Percentiles rank a stretch among this genome's conserved stretches.
Evolutionary conservation across 2,113 vertebrate genomes (phyloP).

Genomic region (Chrysochloris asiatica): DNA sequence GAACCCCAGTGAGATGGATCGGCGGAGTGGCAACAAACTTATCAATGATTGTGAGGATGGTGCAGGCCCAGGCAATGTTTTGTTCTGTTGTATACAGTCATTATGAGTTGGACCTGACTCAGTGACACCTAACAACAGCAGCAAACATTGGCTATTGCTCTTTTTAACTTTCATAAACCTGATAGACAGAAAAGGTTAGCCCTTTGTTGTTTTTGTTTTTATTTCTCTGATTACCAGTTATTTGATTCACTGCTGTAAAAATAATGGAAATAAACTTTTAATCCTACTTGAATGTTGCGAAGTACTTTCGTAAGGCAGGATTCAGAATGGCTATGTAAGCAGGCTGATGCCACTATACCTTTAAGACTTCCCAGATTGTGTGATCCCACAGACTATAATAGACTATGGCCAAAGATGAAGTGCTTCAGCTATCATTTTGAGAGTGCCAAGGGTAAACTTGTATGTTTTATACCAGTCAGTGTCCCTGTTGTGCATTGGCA

Average conservation of each 20-base stretch:
- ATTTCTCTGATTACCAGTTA: conserved; percentile 14
- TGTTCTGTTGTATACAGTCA: too few relatives aligned
- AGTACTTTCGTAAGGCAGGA: background rate
- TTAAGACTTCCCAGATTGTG: background rate
- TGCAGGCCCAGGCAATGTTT: too few relatives aligned
- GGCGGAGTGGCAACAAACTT: too few relatives aligned
- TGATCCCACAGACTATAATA: too few relatives aligned
- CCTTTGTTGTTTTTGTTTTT: background rate
- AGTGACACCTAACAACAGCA: too few relatives aligned
- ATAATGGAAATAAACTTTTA: background rate
- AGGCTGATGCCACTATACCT: background rate
- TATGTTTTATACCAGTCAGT: background rate
- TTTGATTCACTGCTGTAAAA: background rate
- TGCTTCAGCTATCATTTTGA: background rate
- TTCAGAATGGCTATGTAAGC: background rate
- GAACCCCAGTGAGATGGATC: too few relatives aligned
- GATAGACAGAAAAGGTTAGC: background rate
- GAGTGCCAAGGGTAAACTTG: fast-evolving
- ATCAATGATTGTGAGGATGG: too few relatives aligned
- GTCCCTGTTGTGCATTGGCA: too few relatives aligned
- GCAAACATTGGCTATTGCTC: background rate
- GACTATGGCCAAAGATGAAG: background rate
- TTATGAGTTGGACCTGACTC: too few relatives aligned
- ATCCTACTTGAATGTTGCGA: background rate
- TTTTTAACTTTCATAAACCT: background rate